phyloP scores from a whole-genome alignment of 2,797 vertebrate genomes.

The Lophius americanus region DNA sequence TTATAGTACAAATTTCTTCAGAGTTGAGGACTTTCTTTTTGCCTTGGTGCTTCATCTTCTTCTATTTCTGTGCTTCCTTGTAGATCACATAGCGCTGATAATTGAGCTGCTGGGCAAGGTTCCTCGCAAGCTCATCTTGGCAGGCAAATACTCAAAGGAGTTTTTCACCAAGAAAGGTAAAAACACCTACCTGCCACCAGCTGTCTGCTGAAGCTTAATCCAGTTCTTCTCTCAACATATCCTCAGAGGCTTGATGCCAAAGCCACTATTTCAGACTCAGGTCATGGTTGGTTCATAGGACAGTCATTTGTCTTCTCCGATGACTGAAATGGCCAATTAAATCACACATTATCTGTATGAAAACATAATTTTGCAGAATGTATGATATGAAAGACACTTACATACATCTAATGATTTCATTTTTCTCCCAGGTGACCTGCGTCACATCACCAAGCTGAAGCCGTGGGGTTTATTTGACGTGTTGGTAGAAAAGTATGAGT shows the following conservation, averaged over 20 bases:
- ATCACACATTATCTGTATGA: background rate
- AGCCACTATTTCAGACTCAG: slow-evolving; percentile 13
- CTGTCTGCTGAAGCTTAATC: slow-evolving; percentile 24
- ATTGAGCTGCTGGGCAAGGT: slow-evolving; percentile 97
- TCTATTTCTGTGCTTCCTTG: slow-evolving; percentile 13
- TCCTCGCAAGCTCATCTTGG: slow-evolving; percentile 93
- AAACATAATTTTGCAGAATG: background rate
- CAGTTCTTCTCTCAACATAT: slow-evolving; percentile 21
- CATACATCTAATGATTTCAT: background rate
- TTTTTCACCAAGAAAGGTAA: slow-evolving; percentile 99
- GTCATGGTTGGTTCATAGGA: background rate
- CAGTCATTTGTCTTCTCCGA: slow-evolving; percentile 50
- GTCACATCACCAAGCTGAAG: slow-evolving; percentile 98
- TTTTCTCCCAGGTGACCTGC: slow-evolving; percentile 87
- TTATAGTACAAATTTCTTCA: background rate
- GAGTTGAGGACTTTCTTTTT: background rate
- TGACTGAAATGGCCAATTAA: slow-evolving; percentile 18
- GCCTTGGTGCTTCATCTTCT: slow-evolving; percentile 4
- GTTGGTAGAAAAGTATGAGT: slow-evolving; percentile 96
- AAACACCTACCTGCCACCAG: slow-evolving; percentile 6
- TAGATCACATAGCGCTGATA: slow-evolving; percentile 98
- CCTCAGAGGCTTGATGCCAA: slow-evolving; percentile 24
- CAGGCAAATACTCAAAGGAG: slow-evolving; percentile 98
- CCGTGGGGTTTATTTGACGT: slow-evolving; percentile 96
- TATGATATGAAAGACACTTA: background rate